Base-by-base conservation (phyloP, 2,888 invertebrate species). In the Ophion obscuratus region DNA sequence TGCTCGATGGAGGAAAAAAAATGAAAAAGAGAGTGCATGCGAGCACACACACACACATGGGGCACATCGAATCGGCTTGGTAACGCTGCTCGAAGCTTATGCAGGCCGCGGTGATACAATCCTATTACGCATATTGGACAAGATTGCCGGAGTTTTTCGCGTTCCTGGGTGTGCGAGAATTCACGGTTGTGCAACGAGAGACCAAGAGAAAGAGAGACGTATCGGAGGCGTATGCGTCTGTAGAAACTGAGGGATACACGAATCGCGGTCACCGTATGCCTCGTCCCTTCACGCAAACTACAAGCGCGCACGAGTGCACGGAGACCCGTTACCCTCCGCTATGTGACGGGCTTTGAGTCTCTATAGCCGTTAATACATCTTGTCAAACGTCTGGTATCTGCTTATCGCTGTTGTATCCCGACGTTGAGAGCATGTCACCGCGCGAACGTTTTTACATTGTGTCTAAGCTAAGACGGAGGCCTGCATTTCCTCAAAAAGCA, bases 91-190 rank as follows among this genome's bases (percentile, higher is more conserved):
- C n/a, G 64, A 75, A 59, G 59, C 67, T 36, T 44, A 14, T 44
- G 61, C 68, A 61, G 40, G 61, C 64, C 67, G 57, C 44, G 59
- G 67, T 77, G 76, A 79, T 75, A 79, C 71, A 85, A 85, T 82
- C 85, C 82, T 67, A 79, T 85, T 85, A 85, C 82, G 85, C 85
- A 85, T 82, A 85, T 79, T 71, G 82, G 71, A 80, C 85, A 76
- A 75, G 82, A 85, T 83, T 85, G 85, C 79, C 64, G 70, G 76
- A 82, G 76, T 47, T 85, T 83, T 82, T 83, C 71, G 76, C 85
- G 85, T 74, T 80, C 75, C 79, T 66, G 40, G 11, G 31, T 67
- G 70, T 61, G 76, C 70, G 68, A 78, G 74, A 83, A 73, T 70
- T 74, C 81, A 20, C 70, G 71, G 73, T 80, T 83, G 82, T 80